Evolutionary conservation across 2,113 vertebrate genomes (phyloP), one percentile per base, ranked within the genome.

Genomic region (Saccopteryx bilineata): DNA sequence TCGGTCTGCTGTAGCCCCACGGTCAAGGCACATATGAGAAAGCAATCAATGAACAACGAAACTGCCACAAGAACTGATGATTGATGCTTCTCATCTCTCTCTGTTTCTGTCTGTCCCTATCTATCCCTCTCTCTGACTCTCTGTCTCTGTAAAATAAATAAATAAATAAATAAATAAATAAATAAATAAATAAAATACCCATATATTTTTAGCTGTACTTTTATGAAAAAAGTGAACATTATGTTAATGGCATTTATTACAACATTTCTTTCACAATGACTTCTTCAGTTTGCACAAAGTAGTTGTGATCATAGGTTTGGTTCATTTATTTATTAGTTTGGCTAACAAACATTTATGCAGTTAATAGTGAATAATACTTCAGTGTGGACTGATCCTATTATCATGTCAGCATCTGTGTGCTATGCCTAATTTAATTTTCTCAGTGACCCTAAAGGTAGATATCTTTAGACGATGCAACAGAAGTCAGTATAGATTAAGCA

Each of bases 301-400:
- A 26, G 19, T 56, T 2, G 1, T 63, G 18, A 80, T 46, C 50
- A 81, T 33, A 91, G 24, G 2, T 76, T 80, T 93, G 48, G 18
- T 15, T 17, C 33, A 28, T 56, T 69, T 17, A 9, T 65, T 86
- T 95, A 58, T 91, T 90, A 78, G 58, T 87, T 85, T 85, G 33
- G 24, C n/a, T 68, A 81, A 76, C 26, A 50, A 81, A 91, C 9
- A 60, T 81, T 23, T 68, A 26, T 69, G 26, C 9, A 76, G 14
- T 92, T 71, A 93, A 48, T 74, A 74, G 83, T 87, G 89, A 65
- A 82, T 88, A 81, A 81, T 54, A 74, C 17, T 81, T 84, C 33
- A n/a, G 26, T 63, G 28, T 10, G 9, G 58, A 56, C 5, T 39
- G 39, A 39, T 39, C 39, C 6, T 26, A 4, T 82, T 71, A 54